Base-by-base conservation (phyloP, 1,140 invertebrate genomes). In the Lysiphlebus fabarum region DNA sequence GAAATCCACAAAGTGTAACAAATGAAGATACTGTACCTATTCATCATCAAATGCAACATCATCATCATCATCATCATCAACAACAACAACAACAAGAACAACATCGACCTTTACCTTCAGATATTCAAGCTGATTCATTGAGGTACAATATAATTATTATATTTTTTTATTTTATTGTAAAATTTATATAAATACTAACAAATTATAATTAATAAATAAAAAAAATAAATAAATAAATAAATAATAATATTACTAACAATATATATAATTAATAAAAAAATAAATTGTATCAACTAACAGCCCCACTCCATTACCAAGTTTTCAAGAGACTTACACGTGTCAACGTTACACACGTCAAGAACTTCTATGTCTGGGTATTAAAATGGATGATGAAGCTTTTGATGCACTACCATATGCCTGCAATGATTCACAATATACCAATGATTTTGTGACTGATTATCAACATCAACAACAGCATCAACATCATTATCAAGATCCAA, bases 281-380 rank as follows among this genome's bases (percentile, higher is more conserved):
- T 40, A 11, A 8, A 43, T 55, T 55, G 38, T 36, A 11, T 14
- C 17, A 10, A 14, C 17, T 45, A 61, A 61, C 80, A 67, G 83
- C 65, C 73, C 82, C 57, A 86, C 87, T 45, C 86, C 89, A 38
- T 76, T 92, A 59, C 90, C 90, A 50, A 91, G 89, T 79, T 93
- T 92, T 78, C 88, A 91, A 80, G 91, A 92, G 76, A 92, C 89
- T 34, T 92, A 92, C 73, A 90, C 88, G 38, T 83, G 88, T 41
- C 83, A 86, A 53, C 87, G 87, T 66, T 75, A 77, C 65, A 80
- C 76, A 77, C 82, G 82, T 66, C 78, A 82, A 75, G 80, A 86
- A 69, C 75, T 83, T 62, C 75, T 81, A 50, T 78, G 82, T 62
- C 80, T 85, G 59, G 84, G 85, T 2, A 83, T 89, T 64, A 90